phyloP scores from a whole-genome alignment of 1,140 invertebrate species.

The Nasonia longicornis region DNA sequence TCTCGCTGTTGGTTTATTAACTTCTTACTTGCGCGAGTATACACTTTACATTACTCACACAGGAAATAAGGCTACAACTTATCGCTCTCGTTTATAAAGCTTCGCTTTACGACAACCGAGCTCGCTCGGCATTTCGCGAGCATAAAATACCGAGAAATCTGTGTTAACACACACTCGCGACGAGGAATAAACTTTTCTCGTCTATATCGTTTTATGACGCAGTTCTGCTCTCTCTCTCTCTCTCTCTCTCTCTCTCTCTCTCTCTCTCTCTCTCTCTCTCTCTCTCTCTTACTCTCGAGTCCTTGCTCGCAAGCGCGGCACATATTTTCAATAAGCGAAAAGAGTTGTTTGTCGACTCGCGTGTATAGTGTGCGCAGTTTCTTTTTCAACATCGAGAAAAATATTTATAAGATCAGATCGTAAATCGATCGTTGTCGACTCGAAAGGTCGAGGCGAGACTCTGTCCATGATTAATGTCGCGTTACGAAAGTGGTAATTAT shows the following conservation, averaged over 20 bases:
- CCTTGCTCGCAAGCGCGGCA: slow-evolving; percentile 4
- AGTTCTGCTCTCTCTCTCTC: background rate
- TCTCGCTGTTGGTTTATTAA: background rate
- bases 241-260: no score
- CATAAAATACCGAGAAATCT: slow-evolving; percentile 3
- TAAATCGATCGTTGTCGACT: slow-evolving; percentile 33
- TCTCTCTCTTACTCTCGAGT: background rate
- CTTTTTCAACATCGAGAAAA: slow-evolving; percentile 38
- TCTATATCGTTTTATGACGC: background rate
- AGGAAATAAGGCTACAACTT: background rate
- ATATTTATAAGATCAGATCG: slow-evolving; percentile 34
- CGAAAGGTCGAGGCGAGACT: slow-evolving; percentile 41
- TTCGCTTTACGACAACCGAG: background rate
- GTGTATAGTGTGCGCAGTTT: slow-evolving; percentile 3
- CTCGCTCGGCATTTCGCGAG: background rate
- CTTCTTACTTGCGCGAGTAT: background rate
- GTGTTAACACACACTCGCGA: background rate
- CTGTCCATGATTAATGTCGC: slow-evolving; percentile 49
- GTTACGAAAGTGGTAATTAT: slow-evolving; percentile 51
- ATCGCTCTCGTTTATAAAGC: background rate
- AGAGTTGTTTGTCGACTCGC: slow-evolving; percentile 28
- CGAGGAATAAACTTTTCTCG: background rate
- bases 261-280: no score
- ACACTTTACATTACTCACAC: background rate
- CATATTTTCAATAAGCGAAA: slow-evolving; percentile 39